These are phyloP conservation scores for Uria aalge DNA, from an alignment of 2,113 vertebrate genomes.

Conservation along the genomic window DNA sequence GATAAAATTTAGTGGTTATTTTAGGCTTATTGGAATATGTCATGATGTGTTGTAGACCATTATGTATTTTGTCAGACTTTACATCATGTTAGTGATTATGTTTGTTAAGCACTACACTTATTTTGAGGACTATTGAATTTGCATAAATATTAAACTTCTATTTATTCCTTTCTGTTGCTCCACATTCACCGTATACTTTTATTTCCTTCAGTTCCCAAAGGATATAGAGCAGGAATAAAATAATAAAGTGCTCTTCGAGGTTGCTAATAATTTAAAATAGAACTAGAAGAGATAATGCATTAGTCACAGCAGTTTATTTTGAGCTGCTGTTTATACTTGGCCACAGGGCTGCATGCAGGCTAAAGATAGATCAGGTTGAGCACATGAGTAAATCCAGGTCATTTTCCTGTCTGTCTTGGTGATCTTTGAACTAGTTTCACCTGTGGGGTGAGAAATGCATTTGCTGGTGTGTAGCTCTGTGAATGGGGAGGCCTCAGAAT, in stretches of 20 bases:
- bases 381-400: background rate
- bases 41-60: rapidly evolving
- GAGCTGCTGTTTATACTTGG: background rate
- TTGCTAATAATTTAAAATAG: background rate
- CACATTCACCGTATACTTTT: background rate
- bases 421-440: background rate
- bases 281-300: background rate
- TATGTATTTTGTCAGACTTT: background rate
- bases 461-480: background rate
- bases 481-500: background rate
- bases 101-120: background rate
- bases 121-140: background rate
- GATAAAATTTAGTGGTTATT: background rate
- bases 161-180: background rate
- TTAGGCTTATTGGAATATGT: background rate
- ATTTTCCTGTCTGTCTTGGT: background rate
- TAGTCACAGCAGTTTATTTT: background rate
- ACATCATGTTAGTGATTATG: background rate
- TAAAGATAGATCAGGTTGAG: background rate
- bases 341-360: background rate
- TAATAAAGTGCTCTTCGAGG: background rate
- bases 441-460: background rate
- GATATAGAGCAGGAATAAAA: background rate
- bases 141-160: background rate
- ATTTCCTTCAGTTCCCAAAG: background rate